phyloP scores from a whole-genome alignment of 2,113 vertebrate genomes.

The Muntiacus muntjak region DNA sequence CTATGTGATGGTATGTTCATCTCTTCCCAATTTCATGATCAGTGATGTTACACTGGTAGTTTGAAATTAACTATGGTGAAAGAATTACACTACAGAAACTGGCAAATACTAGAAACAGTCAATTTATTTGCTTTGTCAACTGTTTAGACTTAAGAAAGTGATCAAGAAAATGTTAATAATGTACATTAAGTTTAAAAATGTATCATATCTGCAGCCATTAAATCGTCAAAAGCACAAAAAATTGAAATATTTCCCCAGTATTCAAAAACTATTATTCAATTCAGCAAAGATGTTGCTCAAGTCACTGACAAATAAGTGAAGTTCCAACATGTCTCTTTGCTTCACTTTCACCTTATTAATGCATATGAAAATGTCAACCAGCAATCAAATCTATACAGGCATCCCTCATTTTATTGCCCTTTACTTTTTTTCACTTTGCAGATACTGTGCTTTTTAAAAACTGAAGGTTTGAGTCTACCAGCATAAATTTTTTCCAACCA shows the following conservation, averaged over 20 bases:
- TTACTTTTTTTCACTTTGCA: background rate
- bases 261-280: background rate
- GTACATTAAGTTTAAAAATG: constrained; percentile 20
- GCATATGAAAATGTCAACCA: constrained; percentile 6
- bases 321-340: background rate
- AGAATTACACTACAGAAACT: background rate
- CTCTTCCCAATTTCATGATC: background rate
- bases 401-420: background rate
- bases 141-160: background rate
- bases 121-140: background rate
- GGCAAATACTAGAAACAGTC: background rate
- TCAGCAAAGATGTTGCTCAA: background rate
- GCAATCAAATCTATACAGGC: background rate
- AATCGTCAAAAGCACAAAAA: background rate
- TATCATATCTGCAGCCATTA: background rate
- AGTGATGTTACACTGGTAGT: background rate
- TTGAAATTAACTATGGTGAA: background rate
- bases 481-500: background rate
- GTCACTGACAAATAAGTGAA: background rate
- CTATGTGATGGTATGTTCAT: background rate
- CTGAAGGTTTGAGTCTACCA: background rate
- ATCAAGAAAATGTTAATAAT: constrained; percentile 16
- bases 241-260: background rate
- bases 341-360: constrained; percentile 17
- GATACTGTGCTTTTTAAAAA: background rate